These are phyloP conservation scores for Poeciliopsis retropinna DNA, from an alignment of 2,113 vertebrate genomes.

Conservation along the genomic window DNA sequence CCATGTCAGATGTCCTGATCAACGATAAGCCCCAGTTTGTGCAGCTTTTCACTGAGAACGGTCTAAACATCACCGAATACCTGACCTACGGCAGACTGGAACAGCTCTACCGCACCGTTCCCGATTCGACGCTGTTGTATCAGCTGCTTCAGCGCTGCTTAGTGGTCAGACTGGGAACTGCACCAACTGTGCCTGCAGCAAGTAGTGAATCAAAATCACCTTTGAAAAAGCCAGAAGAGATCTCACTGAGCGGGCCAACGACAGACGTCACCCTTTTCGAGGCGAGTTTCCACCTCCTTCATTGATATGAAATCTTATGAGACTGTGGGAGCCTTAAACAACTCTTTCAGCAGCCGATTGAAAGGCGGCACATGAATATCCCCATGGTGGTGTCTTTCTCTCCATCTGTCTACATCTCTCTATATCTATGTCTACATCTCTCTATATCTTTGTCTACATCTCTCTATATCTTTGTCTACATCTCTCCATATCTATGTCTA, in stretches of 20 bases:
- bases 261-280: slow-evolving; percentile 72
- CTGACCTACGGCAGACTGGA: slow-evolving; percentile 81
- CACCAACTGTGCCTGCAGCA: background rate
- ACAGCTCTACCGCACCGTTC: slow-evolving; percentile 80
- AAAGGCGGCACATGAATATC: too few relatives aligned
- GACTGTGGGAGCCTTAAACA: too few relatives aligned
- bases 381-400: too few relatives aligned
- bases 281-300: slow-evolving; percentile 39
- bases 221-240: slow-evolving; percentile 14
- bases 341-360: too few relatives aligned
- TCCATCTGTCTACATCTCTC: too few relatives aligned
- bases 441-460: too few relatives aligned
- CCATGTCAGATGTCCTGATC: slow-evolving; percentile 87
- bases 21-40: slow-evolving; percentile 89
- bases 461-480: too few relatives aligned
- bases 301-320: background rate
- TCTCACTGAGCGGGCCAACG: background rate
- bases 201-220: background rate
- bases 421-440: too few relatives aligned
- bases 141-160: slow-evolving; percentile 78
- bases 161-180: slow-evolving; percentile 41
- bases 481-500: too few relatives aligned
- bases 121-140: slow-evolving; percentile 74
- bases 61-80: slow-evolving; percentile 86
- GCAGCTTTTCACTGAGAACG: slow-evolving; percentile 87